Evolutionary conservation across 2,888 invertebrate species (phyloP).

Genomic region (Fragum sueziense): DNA sequence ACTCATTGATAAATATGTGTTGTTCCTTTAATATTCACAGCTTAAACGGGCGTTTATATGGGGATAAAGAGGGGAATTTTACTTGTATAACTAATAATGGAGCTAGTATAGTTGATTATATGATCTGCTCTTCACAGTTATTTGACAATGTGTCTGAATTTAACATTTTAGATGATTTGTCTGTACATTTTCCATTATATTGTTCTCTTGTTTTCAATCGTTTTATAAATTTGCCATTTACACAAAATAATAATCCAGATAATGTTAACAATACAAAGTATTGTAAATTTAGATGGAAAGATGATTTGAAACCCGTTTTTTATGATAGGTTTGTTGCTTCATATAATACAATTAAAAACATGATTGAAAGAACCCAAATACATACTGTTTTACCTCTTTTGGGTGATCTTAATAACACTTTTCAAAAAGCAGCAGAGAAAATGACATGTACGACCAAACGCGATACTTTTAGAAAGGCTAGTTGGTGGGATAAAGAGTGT

Average conservation of each 20-base stretch:
- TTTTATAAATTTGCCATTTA: background rate
- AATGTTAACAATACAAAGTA: background rate
- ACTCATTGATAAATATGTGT: background rate
- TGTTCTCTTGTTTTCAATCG: background rate
- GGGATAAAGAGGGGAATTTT: background rate
- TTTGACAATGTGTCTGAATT: background rate
- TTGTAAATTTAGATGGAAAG: background rate
- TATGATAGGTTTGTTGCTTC: background rate
- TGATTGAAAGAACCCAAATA: background rate
- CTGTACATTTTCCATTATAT: background rate
- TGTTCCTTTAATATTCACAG: background rate
- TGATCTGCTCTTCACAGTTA: background rate
- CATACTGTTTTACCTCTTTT: too few relatives aligned
- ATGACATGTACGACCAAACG: too few relatives aligned
- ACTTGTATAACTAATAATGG: background rate
- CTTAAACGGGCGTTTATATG: background rate
- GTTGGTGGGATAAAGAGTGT: constrained; percentile 13
- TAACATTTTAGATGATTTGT: background rate
- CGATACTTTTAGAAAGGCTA: background rate
- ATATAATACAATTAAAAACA: background rate
- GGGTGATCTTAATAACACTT: too few relatives aligned
- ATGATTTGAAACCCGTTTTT: background rate
- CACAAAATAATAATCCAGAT: background rate
- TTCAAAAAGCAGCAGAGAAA: too few relatives aligned
- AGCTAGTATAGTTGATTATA: background rate